These are phyloP conservation scores for Poecilus cupreus DNA, from an alignment of 2,888 invertebrate genomes.

Conservation along the genomic window DNA sequence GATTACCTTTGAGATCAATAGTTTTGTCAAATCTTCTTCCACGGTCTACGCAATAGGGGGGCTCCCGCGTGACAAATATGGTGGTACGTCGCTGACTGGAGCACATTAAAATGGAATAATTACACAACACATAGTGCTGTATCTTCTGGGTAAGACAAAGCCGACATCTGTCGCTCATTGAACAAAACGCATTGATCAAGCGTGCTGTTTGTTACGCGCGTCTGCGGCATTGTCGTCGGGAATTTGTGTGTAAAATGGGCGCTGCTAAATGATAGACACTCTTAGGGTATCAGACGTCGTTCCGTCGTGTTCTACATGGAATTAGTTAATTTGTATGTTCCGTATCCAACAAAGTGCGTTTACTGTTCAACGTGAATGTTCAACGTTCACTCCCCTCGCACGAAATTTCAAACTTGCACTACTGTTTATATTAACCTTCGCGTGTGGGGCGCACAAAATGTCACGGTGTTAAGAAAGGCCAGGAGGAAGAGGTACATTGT, in stretches of 20 bases:
- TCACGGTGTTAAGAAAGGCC: not conserved
- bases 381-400: not conserved
- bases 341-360: not conserved
- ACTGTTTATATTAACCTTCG: constrained; percentile 8
- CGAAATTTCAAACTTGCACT: constrained; percentile 10
- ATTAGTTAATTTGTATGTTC: constrained; percentile 49
- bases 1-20: no score
- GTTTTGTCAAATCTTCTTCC: no score
- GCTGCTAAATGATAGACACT: constrained; percentile 44
- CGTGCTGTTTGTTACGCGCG: constrained; percentile 5
- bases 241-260: constrained; percentile 31
- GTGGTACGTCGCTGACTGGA: no score
- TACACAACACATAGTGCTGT: not conserved
- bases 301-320: constrained; percentile 42
- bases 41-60: no score
- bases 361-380: no score
- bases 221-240: constrained; percentile 34
- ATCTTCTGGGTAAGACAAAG: not conserved
- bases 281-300: constrained; percentile 43
- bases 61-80: no score
- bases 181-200: constrained; percentile 47
- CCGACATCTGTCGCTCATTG: constrained; percentile 10
- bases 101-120: constrained; percentile 52
- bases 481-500: no score
- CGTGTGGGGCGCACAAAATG: not conserved